Conservation (phyloP, 2,888 invertebrate species). For the Prosapia bicincta region DNA sequence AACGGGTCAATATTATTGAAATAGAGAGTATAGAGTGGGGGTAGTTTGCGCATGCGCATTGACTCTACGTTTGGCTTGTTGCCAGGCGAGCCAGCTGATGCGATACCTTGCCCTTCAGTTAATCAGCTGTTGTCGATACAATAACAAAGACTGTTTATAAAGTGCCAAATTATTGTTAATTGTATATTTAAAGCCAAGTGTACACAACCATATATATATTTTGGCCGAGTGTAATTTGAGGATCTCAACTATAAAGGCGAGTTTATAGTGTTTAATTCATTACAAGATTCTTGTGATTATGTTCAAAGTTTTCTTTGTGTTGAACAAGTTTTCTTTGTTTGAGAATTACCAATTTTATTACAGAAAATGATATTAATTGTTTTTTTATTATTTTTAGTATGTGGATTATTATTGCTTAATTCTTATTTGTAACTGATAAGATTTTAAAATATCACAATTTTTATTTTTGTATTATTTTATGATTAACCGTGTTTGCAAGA, state of each 20-base stretch:
- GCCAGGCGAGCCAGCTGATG: conserved; percentile 5
- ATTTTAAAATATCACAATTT: too few species aligned
- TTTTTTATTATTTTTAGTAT: too few species aligned
- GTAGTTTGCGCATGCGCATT: conserved; percentile 7
- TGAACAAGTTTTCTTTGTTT: not conserved
- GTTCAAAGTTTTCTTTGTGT: not conserved
- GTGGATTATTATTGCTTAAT: too few species aligned
- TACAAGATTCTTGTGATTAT: not conserved
- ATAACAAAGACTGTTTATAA: conserved; percentile 18
- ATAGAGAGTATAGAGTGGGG: conserved; percentile 12
- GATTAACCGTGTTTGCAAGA: too few species aligned
- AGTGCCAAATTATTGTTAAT: conserved; percentile 23
- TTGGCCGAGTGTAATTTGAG: conserved; percentile 25
- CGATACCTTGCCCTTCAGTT: conserved; percentile 15
- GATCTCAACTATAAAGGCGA: conserved; percentile 4
- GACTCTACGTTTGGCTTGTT: not conserved
- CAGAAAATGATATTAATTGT: too few species aligned
- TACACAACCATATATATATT: too few species aligned
- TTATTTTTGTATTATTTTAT: too few species aligned
- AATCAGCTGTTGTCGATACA: conserved; percentile 20
- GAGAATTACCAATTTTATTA: too few species aligned
- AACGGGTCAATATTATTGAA: conserved; percentile 26
- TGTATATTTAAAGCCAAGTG: conserved; percentile 12
- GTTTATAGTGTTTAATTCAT: not conserved
- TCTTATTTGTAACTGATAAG: too few species aligned